These are phyloP conservation scores for Oceanodroma tethys DNA, from an alignment of 2,113 vertebrate genomes.

Conservation along the genomic window DNA sequence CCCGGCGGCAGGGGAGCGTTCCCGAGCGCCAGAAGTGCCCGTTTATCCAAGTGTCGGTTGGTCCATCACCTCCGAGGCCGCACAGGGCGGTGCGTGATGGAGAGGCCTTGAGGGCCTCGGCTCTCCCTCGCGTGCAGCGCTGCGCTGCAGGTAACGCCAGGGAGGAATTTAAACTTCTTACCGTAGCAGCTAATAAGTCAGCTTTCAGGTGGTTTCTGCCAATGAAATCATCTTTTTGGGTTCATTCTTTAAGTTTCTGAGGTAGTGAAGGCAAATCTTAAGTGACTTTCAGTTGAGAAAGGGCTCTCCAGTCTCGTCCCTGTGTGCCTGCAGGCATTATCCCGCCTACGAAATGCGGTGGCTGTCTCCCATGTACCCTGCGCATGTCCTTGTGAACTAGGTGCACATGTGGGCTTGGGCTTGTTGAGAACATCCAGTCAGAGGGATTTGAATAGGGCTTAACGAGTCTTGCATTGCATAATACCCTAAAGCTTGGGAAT, in stretches of 20 bases:
- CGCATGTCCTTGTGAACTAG: fast-evolving
- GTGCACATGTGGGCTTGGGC: background rate
- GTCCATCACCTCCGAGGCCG: background rate
- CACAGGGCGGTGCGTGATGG: background rate
- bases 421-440: background rate
- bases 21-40: background rate
- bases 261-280: background rate
- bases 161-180: too few species aligned
- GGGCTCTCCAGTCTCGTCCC: background rate
- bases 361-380: fast-evolving
- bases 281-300: background rate
- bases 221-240: fast-evolving
- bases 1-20: background rate
- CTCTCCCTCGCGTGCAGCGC: fast-evolving
- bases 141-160: background rate
- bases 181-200: fast-evolving
- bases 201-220: background rate
- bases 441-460: fast-evolving
- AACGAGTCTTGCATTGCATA: background rate
- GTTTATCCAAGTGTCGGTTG: too few species aligned
- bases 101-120: background rate
- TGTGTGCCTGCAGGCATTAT: background rate
- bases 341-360: fast-evolving
- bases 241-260: background rate
- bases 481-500: background rate